These are phyloP conservation scores for Motacilla tschutschensis DNA, from an alignment of 2,113 vertebrate genomes.

Conservation along the genomic window DNA sequence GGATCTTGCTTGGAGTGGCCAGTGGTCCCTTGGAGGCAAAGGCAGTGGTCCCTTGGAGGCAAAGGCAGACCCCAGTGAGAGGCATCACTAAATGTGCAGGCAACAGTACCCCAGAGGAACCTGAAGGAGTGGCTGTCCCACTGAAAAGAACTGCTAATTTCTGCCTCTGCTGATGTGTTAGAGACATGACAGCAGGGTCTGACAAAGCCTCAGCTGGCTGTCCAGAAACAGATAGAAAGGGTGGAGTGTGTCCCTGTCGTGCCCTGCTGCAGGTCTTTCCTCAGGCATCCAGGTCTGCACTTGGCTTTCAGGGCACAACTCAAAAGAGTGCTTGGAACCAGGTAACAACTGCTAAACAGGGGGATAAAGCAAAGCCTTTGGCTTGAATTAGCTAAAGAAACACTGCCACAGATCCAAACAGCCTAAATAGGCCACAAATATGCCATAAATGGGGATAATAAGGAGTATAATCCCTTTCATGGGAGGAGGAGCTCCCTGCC, in stretches of 20 bases:
- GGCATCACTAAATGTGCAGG: background rate
- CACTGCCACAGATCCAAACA: background rate
- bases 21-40: background rate
- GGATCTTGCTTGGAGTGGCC: background rate
- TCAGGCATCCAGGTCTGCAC: accelerated
- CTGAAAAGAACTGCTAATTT: background rate
- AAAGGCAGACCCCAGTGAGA: background rate
- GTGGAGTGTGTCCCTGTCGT: background rate
- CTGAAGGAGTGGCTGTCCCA: background rate
- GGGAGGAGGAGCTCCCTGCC: background rate
- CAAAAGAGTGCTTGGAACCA: background rate
- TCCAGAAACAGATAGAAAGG: background rate
- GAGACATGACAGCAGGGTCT: background rate
- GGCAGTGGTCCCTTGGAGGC: background rate
- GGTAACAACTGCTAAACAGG: background rate
- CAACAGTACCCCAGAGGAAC: background rate
- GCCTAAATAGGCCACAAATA: background rate
- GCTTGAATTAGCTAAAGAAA: background rate
- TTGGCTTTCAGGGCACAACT: background rate
- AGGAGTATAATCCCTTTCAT: background rate
- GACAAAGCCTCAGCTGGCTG: background rate
- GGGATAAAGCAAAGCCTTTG: background rate
- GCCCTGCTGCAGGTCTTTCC: background rate
- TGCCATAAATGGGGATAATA: background rate
- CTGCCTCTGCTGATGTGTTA: background rate